These are phyloP conservation scores for Callipepla squamata DNA, from an alignment of 2,113 vertebrate genomes.

Conservation along the genomic window DNA sequence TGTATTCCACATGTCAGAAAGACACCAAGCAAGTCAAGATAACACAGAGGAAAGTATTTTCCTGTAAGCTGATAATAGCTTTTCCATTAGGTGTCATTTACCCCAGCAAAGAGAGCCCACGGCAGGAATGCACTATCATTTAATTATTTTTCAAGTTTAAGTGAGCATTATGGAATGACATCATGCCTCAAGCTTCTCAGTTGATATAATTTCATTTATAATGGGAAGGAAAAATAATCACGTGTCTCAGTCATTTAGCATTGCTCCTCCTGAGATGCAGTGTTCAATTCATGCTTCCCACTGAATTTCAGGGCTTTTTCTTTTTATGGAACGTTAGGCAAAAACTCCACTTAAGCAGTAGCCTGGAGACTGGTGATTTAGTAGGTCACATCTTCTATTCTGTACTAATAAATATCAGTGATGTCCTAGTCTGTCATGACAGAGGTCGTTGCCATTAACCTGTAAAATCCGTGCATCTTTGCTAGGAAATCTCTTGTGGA, in stretches of 20 bases:
- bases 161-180: conserved; percentile 42
- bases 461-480: neutral
- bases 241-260: conserved; percentile 11
- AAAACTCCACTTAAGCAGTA: neutral
- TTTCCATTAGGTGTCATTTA: conserved; percentile 28
- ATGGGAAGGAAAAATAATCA: neutral
- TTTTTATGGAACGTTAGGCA: conserved; percentile 2
- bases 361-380: neutral
- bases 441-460: neutral
- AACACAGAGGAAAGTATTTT: neutral
- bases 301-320: conserved; percentile 23
- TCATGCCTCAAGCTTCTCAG: conserved; percentile 17
- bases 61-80: conserved; percentile 4
- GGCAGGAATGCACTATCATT: conserved; percentile 29
- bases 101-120: neutral
- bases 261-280: conserved; percentile 2
- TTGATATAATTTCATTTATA: conserved; percentile 23
- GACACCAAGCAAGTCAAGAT: neutral
- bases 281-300: conserved; percentile 11
- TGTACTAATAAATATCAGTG: neutral
- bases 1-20: neutral
- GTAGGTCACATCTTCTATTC: conserved; percentile 9
- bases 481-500: neutral
- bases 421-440: neutral
- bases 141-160: conserved; percentile 59